These are phyloP conservation scores for Pteria penguin DNA, from an alignment of 2,888 invertebrate genomes.

Conservation along the genomic window DNA sequence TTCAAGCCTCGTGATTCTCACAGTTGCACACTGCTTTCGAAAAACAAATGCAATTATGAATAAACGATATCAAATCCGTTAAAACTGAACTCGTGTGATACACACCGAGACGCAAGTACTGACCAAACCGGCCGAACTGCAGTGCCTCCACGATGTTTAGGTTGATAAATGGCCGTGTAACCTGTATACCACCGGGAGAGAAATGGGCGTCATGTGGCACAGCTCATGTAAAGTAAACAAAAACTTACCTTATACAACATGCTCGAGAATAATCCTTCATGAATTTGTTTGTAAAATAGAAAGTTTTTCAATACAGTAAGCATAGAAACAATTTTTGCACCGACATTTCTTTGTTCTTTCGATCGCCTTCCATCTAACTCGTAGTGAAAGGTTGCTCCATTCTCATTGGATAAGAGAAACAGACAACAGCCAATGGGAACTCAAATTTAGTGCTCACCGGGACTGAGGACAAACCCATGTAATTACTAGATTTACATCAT, in stretches of 20 bases:
- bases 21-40: too few relatives aligned
- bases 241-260: slow-evolving; percentile 11
- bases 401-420: slow-evolving; percentile 43
- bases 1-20: too few relatives aligned
- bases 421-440: slow-evolving; percentile 59
- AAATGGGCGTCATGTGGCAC: neutral
- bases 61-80: too few relatives aligned
- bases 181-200: neutral
- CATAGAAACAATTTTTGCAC: slow-evolving; percentile 32
- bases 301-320: too few relatives aligned
- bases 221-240: neutral
- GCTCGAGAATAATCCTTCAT: slow-evolving; percentile 16
- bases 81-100: too few relatives aligned
- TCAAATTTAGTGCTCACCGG: slow-evolving; percentile 49
- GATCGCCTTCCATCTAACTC: slow-evolving; percentile 43
- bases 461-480: slow-evolving; percentile 30
- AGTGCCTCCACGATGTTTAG: neutral
- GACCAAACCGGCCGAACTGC: neutral
- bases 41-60: too few relatives aligned
- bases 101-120: too few relatives aligned
- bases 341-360: slow-evolving; percentile 44
- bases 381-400: slow-evolving; percentile 45
- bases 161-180: slow-evolving; percentile 7
- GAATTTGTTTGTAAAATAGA: too few relatives aligned
- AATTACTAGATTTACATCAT: too few relatives aligned